Evolutionary conservation across 2,888 invertebrate species (phyloP), one percentile per base, ranked within the genome.

Genomic region (Dynastes hyllus): DNA sequence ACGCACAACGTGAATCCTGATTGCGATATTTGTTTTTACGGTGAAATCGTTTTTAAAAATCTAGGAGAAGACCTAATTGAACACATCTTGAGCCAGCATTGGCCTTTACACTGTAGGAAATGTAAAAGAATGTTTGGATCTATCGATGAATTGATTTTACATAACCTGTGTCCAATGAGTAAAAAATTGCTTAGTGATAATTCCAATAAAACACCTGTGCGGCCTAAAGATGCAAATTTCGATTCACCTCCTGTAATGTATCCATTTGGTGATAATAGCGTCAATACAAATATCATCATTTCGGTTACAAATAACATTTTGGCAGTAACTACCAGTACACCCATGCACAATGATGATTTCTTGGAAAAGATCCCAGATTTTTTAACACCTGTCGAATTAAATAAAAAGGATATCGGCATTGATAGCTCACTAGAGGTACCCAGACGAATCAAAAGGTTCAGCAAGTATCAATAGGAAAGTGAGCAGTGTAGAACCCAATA

Each of bases 21-120:
- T 11, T 88, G 88, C 80, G 84, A 86, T 76, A 85, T 88, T 77
- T 88, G 88, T 80, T 70, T 86, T 73, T 84, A 86, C 78, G 87
- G 87, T 66, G 82, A 81, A 80, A 81, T 82, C 1, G 40, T 81
- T 0, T 80, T 85, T 22, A 84, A 79, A 77, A 76, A 83, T 66
- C 73, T 80, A 13, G 79, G 83, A 63, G 78, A 83, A 29, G 63
- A 51, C 40, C 77, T 87, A 32, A 58, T 86, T 45, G 66, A 81
- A 16, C 88, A 88, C 81, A 83, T 88, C 22, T 82, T 84, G 82
- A 73, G 50, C 11, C 55, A 32, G 1, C 88, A 88, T 81, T 85
- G 84, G 83, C 87, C 88, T 13, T 66, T 88, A 45, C 84, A 86
- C 67, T 88, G 88, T 79, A 80, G 86, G 29, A 80, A 83, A 61